Conservation (phyloP, 2,888 invertebrate genomes). For the Brachycybe producta region DNA sequence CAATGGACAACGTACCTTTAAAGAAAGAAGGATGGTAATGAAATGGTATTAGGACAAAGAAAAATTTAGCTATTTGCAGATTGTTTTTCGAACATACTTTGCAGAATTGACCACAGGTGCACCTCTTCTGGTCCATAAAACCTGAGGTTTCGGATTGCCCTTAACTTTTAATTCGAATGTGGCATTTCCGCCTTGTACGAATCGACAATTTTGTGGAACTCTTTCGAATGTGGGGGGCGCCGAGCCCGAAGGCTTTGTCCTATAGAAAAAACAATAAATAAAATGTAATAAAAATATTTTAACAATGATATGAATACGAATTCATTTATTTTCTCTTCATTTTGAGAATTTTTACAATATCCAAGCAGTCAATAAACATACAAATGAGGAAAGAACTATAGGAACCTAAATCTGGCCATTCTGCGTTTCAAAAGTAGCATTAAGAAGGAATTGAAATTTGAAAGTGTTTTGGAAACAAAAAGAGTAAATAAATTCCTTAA, state of each 20-base stretch:
- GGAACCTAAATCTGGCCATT: too few relatives aligned
- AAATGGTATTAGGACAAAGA: background rate
- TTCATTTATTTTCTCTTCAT: background rate
- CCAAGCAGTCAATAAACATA: too few relatives aligned
- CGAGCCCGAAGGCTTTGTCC: slow-evolving; percentile 24
- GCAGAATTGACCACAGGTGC: slow-evolving; percentile 26
- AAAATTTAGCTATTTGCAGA: background rate
- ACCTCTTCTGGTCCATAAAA: slow-evolving; percentile 46
- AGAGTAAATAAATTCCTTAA: too few relatives aligned
- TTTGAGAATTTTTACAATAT: too few relatives aligned
- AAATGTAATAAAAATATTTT: background rate
- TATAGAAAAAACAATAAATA: slow-evolving; percentile 15
- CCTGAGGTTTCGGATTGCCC: slow-evolving; percentile 81
- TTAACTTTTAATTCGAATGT: slow-evolving; percentile 81
- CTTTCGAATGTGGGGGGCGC: slow-evolving; percentile 89
- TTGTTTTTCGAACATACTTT: slow-evolving; percentile 14
- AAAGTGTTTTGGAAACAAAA: too few relatives aligned
- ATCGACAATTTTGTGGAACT: slow-evolving; percentile 85
- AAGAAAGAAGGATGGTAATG: slow-evolving; percentile 36
- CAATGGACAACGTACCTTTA: slow-evolving; percentile 85
- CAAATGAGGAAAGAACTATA: too few relatives aligned
- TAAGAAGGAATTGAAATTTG: too few relatives aligned
- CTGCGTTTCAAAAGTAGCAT: too few relatives aligned
- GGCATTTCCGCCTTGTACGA: slow-evolving; percentile 87
- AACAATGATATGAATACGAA: background rate